Percentiles rank a stretch among this genome's conserved stretches.
phyloP scores from a whole-genome alignment of 1,140 invertebrate genomes.

The Triops cancriformis region DNA sequence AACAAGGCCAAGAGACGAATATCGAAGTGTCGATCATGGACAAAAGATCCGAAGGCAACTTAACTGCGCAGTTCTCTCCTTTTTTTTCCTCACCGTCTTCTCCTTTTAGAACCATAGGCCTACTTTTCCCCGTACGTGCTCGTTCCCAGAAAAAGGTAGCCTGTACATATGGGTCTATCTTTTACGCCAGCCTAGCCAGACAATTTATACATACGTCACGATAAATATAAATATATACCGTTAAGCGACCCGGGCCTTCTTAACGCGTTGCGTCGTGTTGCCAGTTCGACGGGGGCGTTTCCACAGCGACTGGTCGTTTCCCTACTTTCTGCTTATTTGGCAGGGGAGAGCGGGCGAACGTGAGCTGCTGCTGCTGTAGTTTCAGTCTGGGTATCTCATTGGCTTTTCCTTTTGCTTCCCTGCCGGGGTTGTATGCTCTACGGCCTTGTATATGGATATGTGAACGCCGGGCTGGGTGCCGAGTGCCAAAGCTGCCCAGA shows the following conservation, averaged over 20 bases:
- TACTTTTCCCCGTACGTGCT: neutral
- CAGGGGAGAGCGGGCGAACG: neutral
- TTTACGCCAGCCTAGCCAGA: neutral
- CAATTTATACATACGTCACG: neutral
- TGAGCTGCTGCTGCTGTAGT: slow-evolving; percentile 8
- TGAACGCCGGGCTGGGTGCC: neutral
- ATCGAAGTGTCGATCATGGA: neutral
- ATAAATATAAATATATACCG: slow-evolving; percentile 7
- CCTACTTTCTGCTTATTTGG: slow-evolving; percentile 1
- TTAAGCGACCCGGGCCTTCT: neutral
- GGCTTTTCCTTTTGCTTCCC: slow-evolving; percentile 12
- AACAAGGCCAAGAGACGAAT: neutral
- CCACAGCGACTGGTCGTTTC: neutral
- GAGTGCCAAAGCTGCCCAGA: neutral
- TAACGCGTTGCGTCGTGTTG: neutral
- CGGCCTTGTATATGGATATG: slow-evolving; percentile 9
- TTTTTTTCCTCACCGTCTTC: neutral
- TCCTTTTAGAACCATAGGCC: neutral
- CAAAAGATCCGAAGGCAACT: neutral
- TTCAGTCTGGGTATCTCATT: neutral
- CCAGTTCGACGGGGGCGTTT: neutral
- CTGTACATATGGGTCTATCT: neutral
- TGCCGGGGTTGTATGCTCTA: slow-evolving; percentile 12
- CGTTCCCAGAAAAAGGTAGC: neutral
- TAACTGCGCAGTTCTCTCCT: neutral